Conservation (phyloP, 30 jellyfish, hydroid and myxozoan genomes). For the Cassiopea xamachana region DNA sequence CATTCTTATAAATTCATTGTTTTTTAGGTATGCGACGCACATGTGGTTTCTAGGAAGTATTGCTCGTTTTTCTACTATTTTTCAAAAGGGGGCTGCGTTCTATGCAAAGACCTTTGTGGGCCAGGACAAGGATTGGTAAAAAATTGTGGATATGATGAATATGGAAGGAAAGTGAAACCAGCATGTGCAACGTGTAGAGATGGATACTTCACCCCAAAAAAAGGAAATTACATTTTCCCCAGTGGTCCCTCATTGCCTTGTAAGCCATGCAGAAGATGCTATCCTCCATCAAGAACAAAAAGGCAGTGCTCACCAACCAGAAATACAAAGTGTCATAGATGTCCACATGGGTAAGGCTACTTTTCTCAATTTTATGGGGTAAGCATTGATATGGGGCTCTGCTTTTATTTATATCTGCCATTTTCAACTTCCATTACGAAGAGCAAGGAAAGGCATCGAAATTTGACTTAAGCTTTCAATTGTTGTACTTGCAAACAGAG, state of each 20-base stretch:
- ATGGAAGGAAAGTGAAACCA: conserved; percentile 23
- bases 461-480: too few species aligned
- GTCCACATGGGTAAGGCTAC: conserved; percentile 64
- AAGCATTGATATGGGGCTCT: not conserved
- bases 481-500: too few species aligned
- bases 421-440: too few species aligned
- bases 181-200: conserved; percentile 44
- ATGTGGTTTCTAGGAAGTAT: not conserved
- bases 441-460: too few species aligned
- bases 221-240: not conserved
- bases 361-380: not conserved
- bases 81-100: conserved; percentile 48
- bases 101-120: conserved; percentile 43
- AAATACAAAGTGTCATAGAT: conserved; percentile 40
- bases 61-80: conserved; percentile 44
- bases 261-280: conserved; percentile 35
- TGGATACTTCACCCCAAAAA: conserved; percentile 37
- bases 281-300: conserved; percentile 40
- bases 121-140: conserved; percentile 36
- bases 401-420: too few species aligned
- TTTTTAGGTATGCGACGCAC: not conserved
- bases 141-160: conserved; percentile 57
- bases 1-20: not conserved
- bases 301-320: conserved; percentile 21
- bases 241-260: conserved; percentile 45